A percentile compares a stretch with the other conserved stretches of the same genome.
Evolutionary conservation across 2,797 vertebrate species (phyloP).

Genomic region (Euthynnus affinis): DNA sequence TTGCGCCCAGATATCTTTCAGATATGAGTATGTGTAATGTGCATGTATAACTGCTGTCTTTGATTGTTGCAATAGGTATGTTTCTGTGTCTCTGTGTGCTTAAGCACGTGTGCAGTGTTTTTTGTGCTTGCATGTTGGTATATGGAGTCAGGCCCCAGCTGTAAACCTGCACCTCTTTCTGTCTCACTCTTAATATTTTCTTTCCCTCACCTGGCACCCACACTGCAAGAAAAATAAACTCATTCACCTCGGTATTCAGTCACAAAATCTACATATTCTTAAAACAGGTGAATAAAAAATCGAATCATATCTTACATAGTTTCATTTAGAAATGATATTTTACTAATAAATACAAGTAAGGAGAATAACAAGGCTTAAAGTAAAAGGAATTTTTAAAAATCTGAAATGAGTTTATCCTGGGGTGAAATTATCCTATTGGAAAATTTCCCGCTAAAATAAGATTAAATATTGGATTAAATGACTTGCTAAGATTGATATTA

Average conservation of each 20-base stretch:
- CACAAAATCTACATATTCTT: not conserved
- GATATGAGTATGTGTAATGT: conserved; percentile 30
- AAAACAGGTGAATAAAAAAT: not conserved
- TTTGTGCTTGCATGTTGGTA: conserved; percentile 41
- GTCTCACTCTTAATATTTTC: conserved; percentile 43
- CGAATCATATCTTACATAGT: not conserved
- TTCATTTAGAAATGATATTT: conserved; percentile 1
- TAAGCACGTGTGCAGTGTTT: conserved; percentile 32
- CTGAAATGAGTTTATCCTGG: not conserved
- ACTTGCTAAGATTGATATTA: conserved; percentile 57
- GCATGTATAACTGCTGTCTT: conserved; percentile 43
- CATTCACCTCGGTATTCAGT: not conserved
- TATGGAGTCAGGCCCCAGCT: conserved; percentile 67
- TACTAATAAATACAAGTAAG: not conserved
- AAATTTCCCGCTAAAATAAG: conserved; percentile 39
- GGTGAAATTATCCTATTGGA: conserved; percentile 29
- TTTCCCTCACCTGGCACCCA: conserved; percentile 57
- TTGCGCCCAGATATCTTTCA: conserved; percentile 61
- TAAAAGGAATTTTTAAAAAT: not conserved
- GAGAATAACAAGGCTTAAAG: not conserved
- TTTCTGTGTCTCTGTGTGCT: conserved; percentile 36
- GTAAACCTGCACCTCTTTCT: conserved; percentile 51
- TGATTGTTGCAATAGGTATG: conserved; percentile 30
- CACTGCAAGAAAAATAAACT: conserved; percentile 30
- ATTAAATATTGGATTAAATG: conserved; percentile 42